Evolutionary conservation across 2,113 vertebrate genomes (phyloP).

Genomic region (Urocynchramus pylzowi): DNA sequence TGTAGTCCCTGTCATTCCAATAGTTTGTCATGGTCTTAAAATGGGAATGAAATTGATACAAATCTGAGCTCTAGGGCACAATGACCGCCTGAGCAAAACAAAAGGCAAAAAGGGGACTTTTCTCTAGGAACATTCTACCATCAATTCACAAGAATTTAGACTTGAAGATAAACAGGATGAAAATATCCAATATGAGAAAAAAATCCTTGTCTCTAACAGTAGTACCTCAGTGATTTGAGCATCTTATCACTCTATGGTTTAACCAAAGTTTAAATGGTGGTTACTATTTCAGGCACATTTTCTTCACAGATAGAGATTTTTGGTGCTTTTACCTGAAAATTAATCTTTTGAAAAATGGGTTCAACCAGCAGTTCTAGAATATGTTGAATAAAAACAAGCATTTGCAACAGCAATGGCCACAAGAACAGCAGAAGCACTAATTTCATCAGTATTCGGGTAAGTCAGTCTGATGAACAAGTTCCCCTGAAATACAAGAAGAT

Average conservation of each 20-base stretch:
- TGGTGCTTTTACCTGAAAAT: background rate
- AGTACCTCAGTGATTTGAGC: background rate
- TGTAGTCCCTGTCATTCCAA: background rate
- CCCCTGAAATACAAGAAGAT: background rate
- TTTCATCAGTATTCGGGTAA: background rate
- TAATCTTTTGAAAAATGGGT: background rate
- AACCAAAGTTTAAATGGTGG: background rate
- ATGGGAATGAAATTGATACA: background rate
- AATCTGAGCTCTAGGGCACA: background rate
- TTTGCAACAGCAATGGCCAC: background rate
- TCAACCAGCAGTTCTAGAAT: background rate
- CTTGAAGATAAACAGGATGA: background rate
- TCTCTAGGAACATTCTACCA: background rate
- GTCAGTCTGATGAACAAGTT: background rate
- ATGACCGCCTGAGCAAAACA: background rate
- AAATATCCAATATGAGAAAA: background rate
- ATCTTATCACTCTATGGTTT: background rate
- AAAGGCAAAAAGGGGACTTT: background rate
- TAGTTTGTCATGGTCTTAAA: background rate
- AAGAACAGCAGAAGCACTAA: background rate
- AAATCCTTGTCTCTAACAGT: background rate
- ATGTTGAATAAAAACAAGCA: background rate
- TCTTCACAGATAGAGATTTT: background rate
- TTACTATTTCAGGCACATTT: background rate
- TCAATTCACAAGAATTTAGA: background rate